phyloP scores from a whole-genome alignment of 1,140 invertebrate genomes.

The Hycleus phaleratus region DNA sequence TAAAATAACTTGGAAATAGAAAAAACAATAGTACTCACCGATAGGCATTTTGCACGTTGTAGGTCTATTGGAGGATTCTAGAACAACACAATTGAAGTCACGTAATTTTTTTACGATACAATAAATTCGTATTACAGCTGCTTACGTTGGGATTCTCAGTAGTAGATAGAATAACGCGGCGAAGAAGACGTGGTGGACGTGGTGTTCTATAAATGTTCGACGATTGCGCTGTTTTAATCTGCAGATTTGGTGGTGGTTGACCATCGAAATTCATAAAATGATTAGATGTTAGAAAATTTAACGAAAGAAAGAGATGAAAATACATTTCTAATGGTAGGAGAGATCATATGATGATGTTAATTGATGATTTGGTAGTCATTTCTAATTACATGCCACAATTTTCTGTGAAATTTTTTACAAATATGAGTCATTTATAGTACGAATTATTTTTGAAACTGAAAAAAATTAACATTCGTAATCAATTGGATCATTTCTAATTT shows the following conservation, averaged over 20 bases:
- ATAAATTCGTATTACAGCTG: not conserved
- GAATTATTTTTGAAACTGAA: no score
- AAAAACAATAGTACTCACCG: not conserved
- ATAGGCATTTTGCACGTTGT: slow-evolving; percentile 12
- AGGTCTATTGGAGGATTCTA: not conserved
- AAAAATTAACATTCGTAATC: no score
- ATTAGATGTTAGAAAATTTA: no score
- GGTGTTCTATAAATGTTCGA: slow-evolving; percentile 11
- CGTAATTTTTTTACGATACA: not conserved
- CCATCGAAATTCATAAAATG: no score
- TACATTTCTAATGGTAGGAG: not conserved
- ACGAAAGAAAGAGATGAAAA: slow-evolving; percentile 6
- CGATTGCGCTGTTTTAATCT: slow-evolving; percentile 9
- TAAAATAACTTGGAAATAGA: no score
- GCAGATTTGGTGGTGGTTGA: slow-evolving; percentile 1
- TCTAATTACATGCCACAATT: slow-evolving; percentile 11
- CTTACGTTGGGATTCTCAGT: slow-evolving; percentile 1
- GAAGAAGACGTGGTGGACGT: slow-evolving; percentile 1
- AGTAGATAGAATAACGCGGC: not conserved
- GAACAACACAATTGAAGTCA: slow-evolving; percentile 3
- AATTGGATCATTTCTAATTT: no score
- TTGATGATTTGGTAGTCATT: slow-evolving; percentile 1
- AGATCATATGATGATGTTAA: no score
- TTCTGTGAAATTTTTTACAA: slow-evolving; percentile 1
- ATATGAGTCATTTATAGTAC: not conserved